Conservation (phyloP, 2,888 invertebrate genomes). For the Heteropelma amictum region DNA sequence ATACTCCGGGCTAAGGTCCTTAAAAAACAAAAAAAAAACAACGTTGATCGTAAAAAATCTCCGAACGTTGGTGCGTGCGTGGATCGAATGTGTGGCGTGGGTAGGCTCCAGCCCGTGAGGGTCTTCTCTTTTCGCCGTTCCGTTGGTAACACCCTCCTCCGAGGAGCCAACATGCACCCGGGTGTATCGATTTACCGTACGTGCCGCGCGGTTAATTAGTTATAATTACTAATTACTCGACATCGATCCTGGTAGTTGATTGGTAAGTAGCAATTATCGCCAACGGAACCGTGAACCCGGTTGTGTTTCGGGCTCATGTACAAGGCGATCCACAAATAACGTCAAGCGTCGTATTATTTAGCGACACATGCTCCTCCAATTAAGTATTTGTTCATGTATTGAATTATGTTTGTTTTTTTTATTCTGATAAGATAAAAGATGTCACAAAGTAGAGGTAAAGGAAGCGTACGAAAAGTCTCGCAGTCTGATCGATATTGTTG, state of each 20-base stretch:
- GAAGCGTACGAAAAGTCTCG: too few relatives aligned
- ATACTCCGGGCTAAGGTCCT: neutral
- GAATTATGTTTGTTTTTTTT: too few relatives aligned
- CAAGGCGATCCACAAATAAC: too few relatives aligned
- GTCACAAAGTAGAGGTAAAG: too few relatives aligned
- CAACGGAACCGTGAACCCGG: constrained; percentile 8
- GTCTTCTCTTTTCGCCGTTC: constrained; percentile 9
- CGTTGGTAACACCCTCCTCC: neutral
- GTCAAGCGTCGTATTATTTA: too few relatives aligned
- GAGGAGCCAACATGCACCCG: constrained; percentile 17
- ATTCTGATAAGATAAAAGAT: too few relatives aligned
- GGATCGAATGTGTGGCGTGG: constrained; percentile 48
- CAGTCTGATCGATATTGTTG: too few relatives aligned
- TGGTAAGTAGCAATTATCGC: constrained; percentile 58
- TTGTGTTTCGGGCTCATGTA: neutral
- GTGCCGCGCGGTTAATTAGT: constrained; percentile 68
- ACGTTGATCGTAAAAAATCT: constrained; percentile 2
- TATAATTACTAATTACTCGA: constrained; percentile 71
- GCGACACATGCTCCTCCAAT: too few relatives aligned
- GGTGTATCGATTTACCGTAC: constrained; percentile 58
- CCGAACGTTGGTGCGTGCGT: constrained; percentile 54
- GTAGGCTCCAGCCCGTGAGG: constrained; percentile 43
- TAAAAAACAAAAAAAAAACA: constrained; percentile 15
- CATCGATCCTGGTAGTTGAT: constrained; percentile 59
- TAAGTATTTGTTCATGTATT: too few relatives aligned